Percentiles rank a stretch among this genome's conserved stretches.
phyloP scores from a whole-genome alignment of 2,888 invertebrate genomes.

The Lasioglossum lativentre region DNA sequence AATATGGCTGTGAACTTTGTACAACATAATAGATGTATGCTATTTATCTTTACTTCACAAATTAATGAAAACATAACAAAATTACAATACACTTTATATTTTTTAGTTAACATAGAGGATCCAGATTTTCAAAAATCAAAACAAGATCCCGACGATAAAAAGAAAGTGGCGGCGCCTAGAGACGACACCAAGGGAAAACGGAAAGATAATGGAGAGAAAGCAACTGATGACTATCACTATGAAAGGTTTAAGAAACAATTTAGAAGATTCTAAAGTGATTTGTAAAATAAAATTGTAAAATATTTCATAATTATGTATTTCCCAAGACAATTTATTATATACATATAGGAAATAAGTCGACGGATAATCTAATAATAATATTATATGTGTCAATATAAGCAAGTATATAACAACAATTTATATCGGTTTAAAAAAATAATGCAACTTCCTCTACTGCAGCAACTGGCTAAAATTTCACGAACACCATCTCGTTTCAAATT shows the following conservation, averaged over 20 bases:
- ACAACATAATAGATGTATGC: conserved; percentile 97
- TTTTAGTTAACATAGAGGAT: conserved; percentile 93
- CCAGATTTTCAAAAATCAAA: conserved; percentile 87
- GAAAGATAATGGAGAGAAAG: conserved; percentile 93
- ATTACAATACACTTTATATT: conserved; percentile 13
- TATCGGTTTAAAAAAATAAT: background rate
- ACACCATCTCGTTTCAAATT: background rate
- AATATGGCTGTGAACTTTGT: conserved; percentile 99
- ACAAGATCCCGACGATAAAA: conserved; percentile 86
- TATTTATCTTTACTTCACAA: background rate
- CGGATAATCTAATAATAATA: conserved; percentile 14
- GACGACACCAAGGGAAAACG: conserved; percentile 86
- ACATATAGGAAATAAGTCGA: background rate
- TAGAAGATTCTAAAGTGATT: conserved; percentile 89
- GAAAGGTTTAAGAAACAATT: conserved; percentile 99
- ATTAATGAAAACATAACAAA: background rate
- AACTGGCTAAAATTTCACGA: background rate
- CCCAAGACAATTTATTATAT: background rate
- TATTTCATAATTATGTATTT: conserved; percentile 19
- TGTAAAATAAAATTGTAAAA: conserved; percentile 25
- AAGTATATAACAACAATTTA: background rate
- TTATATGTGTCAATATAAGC: background rate
- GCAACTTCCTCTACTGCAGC: background rate
- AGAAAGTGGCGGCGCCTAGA: conserved; percentile 76
- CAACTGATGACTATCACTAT: conserved; percentile 98